phyloP scores from a whole-genome alignment of 2,113 vertebrate genomes.

The Trinectes maculatus region DNA sequence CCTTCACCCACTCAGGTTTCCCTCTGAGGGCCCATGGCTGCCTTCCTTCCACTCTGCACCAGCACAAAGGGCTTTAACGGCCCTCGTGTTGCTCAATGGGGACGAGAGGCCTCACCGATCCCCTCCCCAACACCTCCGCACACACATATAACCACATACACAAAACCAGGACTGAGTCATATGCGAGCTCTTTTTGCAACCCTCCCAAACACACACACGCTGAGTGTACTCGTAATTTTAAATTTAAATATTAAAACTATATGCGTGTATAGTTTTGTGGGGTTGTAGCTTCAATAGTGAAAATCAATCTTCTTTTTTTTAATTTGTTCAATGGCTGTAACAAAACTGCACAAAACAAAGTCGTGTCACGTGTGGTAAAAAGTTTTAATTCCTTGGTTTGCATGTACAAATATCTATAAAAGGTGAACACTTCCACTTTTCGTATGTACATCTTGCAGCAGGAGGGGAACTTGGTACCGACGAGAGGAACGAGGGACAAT shows the following conservation, averaged over 20 bases:
- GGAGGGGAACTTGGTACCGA: constrained; percentile 38
- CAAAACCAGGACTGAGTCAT: constrained; percentile 21
- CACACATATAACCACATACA: constrained; percentile 12
- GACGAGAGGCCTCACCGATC: constrained; percentile 41
- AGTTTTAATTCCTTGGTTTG: constrained; percentile 73
- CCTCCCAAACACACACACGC: constrained; percentile 12
- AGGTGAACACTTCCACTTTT: constrained; percentile 77
- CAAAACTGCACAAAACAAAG: neutral
- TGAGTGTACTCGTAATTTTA: no score
- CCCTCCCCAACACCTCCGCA: constrained; percentile 25
- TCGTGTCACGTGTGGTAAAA: constrained; percentile 69
- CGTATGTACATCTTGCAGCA: constrained; percentile 73
- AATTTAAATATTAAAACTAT: no score
- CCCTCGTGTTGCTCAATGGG: constrained; percentile 69
- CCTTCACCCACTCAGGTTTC: constrained; percentile 68
- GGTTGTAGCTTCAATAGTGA: no score
- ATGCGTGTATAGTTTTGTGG: no score
- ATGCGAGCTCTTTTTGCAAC: constrained; percentile 4
- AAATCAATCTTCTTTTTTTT: no score
- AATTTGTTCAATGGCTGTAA: no score
- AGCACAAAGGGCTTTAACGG: constrained; percentile 79
- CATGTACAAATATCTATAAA: constrained; percentile 80
- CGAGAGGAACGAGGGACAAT: constrained; percentile 34
- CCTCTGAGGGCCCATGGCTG: constrained; percentile 65
- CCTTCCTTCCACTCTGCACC: constrained; percentile 66